Evolutionary conservation across 2,797 vertebrate species (phyloP).

Genomic region (Urophycis tenuis): DNA sequence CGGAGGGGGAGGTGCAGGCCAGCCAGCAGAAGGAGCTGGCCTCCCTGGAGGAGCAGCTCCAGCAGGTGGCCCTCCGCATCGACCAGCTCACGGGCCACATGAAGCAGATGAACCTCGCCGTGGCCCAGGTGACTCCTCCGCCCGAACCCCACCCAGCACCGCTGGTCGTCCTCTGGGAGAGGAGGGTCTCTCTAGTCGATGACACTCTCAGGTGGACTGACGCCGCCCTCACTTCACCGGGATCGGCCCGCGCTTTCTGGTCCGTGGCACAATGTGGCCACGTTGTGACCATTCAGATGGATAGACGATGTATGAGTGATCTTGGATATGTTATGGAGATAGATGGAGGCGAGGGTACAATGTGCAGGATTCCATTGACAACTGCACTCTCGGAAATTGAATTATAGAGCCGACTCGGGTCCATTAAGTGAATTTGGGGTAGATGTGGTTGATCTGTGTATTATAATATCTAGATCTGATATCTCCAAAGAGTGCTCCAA

Average conservation of each 20-base stretch:
- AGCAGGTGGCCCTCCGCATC: conserved; percentile 67
- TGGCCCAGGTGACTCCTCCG: conserved; percentile 68
- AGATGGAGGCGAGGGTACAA: not conserved
- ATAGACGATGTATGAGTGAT: not conserved
- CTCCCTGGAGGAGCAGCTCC: conserved; percentile 67
- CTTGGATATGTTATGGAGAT: not conserved
- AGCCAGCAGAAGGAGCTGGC: conserved; percentile 73
- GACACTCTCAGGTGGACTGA: too few relatives aligned
- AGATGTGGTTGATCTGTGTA: too few relatives aligned
- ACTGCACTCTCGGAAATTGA: not conserved
- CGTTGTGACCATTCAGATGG: not conserved
- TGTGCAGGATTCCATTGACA: not conserved
- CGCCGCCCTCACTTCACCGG: too few relatives aligned
- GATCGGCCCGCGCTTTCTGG: too few relatives aligned
- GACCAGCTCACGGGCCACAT: conserved; percentile 69
- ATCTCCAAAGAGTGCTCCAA: too few relatives aligned
- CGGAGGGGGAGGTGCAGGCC: conserved; percentile 67
- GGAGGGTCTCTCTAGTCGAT: not conserved
- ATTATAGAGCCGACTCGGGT: not conserved
- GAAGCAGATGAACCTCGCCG: conserved; percentile 69
- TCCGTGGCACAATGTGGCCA: too few relatives aligned
- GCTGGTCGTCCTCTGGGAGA: not conserved
- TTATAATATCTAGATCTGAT: too few relatives aligned
- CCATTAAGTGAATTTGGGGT: not conserved
- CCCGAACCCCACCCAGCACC: not conserved